Conservation (phyloP, 23 tunicate species). For the Ciona savignyi region DNA sequence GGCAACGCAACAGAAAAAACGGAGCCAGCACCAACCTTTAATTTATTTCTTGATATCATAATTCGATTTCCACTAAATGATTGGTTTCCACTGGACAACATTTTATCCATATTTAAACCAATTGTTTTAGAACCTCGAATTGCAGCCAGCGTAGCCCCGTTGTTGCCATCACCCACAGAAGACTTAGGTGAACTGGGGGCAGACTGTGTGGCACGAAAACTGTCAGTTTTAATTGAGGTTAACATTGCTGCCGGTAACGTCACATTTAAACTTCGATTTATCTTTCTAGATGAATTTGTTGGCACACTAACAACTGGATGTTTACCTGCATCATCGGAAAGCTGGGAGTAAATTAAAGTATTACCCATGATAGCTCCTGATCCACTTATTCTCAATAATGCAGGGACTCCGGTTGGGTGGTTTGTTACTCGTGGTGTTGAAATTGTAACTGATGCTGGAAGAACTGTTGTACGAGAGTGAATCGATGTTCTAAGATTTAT, state of each 20-base stretch:
- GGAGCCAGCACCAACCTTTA: constrained; percentile 29
- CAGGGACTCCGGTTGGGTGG: constrained; percentile 52
- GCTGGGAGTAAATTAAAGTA: constrained; percentile 38
- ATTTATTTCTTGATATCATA: constrained; percentile 37
- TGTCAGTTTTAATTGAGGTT: constrained; percentile 27
- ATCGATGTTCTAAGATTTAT: constrained; percentile 13
- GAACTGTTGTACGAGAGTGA: constrained; percentile 32
- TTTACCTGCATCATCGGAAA: constrained; percentile 7
- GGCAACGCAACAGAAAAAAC: constrained; percentile 35
- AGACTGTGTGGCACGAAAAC: constrained; percentile 26
- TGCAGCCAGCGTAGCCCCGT: neutral
- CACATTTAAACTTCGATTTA: constrained; percentile 29
- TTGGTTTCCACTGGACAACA: constrained; percentile 4
- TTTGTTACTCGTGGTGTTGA: constrained; percentile 22
- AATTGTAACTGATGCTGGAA: constrained; percentile 45
- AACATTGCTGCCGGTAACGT: constrained; percentile 36
- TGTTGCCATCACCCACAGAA: neutral
- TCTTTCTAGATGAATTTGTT: constrained; percentile 8
- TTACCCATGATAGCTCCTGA: constrained; percentile 42
- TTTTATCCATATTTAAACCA: constrained; percentile 42
- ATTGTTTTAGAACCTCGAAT: constrained; percentile 48
- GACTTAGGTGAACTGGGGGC: constrained; percentile 53
- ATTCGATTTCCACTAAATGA: constrained; percentile 20
- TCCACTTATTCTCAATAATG: constrained; percentile 36
- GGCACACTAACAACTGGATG: neutral